Evolutionary conservation across 2,888 invertebrate genomes (phyloP).

Genomic region (Drosophila meridionalis): DNA sequence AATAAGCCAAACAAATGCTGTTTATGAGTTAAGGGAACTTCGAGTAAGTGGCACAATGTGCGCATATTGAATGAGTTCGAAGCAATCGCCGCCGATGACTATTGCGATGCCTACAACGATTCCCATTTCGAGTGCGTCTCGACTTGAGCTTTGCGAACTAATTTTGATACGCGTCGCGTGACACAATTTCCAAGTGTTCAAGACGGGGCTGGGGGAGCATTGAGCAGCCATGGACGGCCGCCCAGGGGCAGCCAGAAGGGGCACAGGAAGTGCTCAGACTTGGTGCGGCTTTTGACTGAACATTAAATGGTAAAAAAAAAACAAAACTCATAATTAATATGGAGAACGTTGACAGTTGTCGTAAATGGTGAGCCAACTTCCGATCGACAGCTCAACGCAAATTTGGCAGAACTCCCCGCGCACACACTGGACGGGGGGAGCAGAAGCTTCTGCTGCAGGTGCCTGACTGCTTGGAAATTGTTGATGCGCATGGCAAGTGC

Average conservation of each 20-base stretch:
- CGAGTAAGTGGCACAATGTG: slow-evolving; percentile 62
- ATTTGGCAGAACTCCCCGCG: slow-evolving; percentile 49
- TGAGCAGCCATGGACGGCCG: background rate
- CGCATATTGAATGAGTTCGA: slow-evolving; percentile 59
- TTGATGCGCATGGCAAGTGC: slow-evolving; percentile 68
- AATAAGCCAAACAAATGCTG: slow-evolving; percentile 20
- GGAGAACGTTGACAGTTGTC: slow-evolving; percentile 71
- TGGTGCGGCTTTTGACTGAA: slow-evolving; percentile 44
- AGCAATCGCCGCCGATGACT: slow-evolving; percentile 6
- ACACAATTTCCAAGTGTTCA: slow-evolving; percentile 64
- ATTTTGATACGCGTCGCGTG: slow-evolving; percentile 67
- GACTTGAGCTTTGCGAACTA: slow-evolving; percentile 40
- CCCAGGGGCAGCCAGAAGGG: slow-evolving; percentile 9
- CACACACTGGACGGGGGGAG: background rate
- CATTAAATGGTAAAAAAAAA: slow-evolving; percentile 8
- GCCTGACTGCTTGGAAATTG: slow-evolving; percentile 44
- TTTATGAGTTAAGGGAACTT: slow-evolving; percentile 26
- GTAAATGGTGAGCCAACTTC: slow-evolving; percentile 71
- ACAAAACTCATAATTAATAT: slow-evolving; percentile 66
- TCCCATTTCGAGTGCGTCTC: slow-evolving; percentile 38
- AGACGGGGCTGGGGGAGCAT: background rate
- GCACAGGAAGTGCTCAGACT: slow-evolving; percentile 64
- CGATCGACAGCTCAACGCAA: slow-evolving; percentile 57
- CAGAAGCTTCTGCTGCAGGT: slow-evolving; percentile 31
- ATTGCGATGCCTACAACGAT: slow-evolving; percentile 19